phyloP scores from a whole-genome alignment of 2,888 invertebrate species.

The Ectropis crepuscularia region DNA sequence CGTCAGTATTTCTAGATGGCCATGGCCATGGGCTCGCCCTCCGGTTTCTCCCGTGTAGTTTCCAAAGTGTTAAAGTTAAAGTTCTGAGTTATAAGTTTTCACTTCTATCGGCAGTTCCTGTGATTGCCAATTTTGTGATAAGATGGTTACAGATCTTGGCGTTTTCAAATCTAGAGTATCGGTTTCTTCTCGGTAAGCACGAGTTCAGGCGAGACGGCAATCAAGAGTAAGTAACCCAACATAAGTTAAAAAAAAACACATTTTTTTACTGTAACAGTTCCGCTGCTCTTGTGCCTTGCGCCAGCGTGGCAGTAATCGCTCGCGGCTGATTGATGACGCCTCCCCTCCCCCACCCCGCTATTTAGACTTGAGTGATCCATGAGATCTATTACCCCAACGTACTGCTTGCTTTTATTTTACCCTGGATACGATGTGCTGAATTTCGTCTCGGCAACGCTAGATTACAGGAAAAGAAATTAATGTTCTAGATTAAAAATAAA shows the following conservation, averaged over 20 bases:
- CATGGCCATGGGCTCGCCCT: too few relatives aligned
- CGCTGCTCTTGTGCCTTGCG: constrained; percentile 43
- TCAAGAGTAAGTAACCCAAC: too few relatives aligned
- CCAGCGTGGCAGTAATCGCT: constrained; percentile 73
- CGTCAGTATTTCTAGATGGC: too few relatives aligned
- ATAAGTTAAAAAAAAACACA: neutral
- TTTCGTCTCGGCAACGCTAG: neutral
- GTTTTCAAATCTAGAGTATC: too few relatives aligned
- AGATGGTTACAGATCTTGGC: too few relatives aligned
- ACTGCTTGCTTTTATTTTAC: constrained; percentile 44
- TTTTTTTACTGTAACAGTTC: neutral
- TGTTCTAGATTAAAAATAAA: neutral
- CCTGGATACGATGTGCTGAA: constrained; percentile 10
- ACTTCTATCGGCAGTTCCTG: too few relatives aligned
- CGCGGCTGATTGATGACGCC: constrained; percentile 81
- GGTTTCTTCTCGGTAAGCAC: too few relatives aligned
- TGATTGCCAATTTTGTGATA: too few relatives aligned
- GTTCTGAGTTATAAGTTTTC: too few relatives aligned
- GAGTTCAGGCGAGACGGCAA: neutral
- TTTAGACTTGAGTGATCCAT: constrained; percentile 74
- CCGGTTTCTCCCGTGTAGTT: too few relatives aligned
- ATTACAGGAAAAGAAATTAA: neutral
- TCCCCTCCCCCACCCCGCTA: constrained; percentile 60
- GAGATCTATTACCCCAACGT: constrained; percentile 76
- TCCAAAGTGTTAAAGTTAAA: too few relatives aligned